These are phyloP conservation scores for Bunonema sp. DNA, from an alignment of 2,888 invertebrate species.

Conservation along the genomic window DNA sequence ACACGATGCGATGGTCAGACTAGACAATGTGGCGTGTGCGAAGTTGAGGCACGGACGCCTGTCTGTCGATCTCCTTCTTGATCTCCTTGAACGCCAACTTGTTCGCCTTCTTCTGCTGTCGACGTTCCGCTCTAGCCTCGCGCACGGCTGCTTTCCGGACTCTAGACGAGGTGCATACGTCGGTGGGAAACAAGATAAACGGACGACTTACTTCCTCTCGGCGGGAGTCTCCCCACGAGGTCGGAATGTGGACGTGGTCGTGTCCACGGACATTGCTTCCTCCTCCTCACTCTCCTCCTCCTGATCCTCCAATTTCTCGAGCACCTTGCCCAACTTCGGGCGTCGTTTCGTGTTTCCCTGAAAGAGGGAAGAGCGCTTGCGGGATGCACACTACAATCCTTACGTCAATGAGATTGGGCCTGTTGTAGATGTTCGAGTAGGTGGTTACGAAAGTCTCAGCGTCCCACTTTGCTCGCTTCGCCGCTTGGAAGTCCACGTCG, in stretches of 20 bases:
- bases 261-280: conserved; percentile 6
- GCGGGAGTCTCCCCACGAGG: conserved; percentile 67
- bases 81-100: conserved; percentile 19
- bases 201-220: conserved; percentile 64
- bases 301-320: conserved; percentile 10
- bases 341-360: background rate
- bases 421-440: conserved; percentile 77
- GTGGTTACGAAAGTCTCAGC: conserved; percentile 52
- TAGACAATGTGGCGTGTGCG: no score
- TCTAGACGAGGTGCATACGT: no score
- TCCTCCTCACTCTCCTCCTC: conserved; percentile 11
- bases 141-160: conserved; percentile 65
- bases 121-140: conserved; percentile 55
- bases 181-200: no score
- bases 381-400: no score
- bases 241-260: conserved; percentile 15
- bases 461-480: conserved; percentile 32
- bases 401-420: conserved; percentile 65
- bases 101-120: conserved; percentile 33
- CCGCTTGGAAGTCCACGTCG: conserved; percentile 6
- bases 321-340: background rate
- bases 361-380: no score
- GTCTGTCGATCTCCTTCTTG: no score
- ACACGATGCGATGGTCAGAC: no score
- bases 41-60: no score